phyloP scores from a whole-genome alignment of 2,888 invertebrate genomes.

The Volucella zonaria region DNA sequence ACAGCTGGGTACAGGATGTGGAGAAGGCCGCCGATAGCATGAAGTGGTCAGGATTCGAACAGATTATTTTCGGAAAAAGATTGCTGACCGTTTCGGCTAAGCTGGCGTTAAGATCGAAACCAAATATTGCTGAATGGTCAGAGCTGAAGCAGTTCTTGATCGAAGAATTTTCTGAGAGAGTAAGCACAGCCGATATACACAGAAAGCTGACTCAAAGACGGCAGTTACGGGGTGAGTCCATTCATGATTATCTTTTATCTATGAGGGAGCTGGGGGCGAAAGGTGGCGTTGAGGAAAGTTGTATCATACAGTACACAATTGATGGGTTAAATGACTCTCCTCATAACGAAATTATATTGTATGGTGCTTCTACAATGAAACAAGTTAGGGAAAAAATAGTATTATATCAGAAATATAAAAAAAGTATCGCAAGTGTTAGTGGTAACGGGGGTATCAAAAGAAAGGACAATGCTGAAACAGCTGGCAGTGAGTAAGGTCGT shows the following conservation, averaged over 20 bases:
- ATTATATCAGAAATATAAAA: slow-evolving; percentile 17
- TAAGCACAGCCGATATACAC: background rate
- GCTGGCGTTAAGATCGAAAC: slow-evolving; percentile 5
- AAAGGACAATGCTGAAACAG: background rate
- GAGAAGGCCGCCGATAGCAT: background rate
- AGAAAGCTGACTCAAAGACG: background rate
- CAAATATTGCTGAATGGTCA: background rate
- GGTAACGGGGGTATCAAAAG: background rate
- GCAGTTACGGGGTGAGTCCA: background rate
- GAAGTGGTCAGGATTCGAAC: slow-evolving; percentile 7
- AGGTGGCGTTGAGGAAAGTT: background rate
- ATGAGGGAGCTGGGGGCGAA: slow-evolving; percentile 20
- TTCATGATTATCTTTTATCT: slow-evolving; percentile 13
- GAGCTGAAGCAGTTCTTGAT: slow-evolving; percentile 14
- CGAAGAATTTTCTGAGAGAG: slow-evolving; percentile 9
- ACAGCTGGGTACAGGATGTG: slow-evolving; percentile 13
- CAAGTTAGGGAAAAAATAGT: slow-evolving; percentile 13
- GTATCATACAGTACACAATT: background rate
- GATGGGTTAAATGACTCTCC: slow-evolving; percentile 7
- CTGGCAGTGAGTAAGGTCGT: background rate
- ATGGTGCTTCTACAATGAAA: slow-evolving; percentile 2
- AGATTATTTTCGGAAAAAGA: slow-evolving; percentile 6
- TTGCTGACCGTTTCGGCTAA: background rate
- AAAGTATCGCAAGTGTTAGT: slow-evolving; percentile 9
- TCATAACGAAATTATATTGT: slow-evolving; percentile 12